These are phyloP conservation scores for Drosophila saltans DNA, from an alignment of 1,140 invertebrate species.

Conservation along the genomic window DNA sequence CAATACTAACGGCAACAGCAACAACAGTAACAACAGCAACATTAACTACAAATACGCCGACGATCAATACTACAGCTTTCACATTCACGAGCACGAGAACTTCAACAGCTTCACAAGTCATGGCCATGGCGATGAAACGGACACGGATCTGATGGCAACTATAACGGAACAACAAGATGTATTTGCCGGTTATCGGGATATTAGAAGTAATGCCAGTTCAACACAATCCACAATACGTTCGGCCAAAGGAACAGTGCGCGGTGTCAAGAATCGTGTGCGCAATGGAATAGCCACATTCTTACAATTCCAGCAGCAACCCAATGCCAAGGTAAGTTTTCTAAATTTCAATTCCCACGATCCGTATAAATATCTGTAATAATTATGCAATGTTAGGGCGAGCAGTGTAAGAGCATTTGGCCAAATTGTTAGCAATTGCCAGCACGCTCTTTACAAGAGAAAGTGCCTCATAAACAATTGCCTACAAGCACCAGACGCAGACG, in stretches of 20 bases:
- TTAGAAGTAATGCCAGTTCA: slow-evolving; percentile 88
- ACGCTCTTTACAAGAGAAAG: slow-evolving; percentile 62
- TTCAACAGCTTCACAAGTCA: slow-evolving; percentile 84
- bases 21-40: slow-evolving; percentile 24
- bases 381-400: slow-evolving; percentile 57
- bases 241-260: slow-evolving; percentile 94
- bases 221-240: slow-evolving; percentile 91
- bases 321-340: slow-evolving; percentile 86
- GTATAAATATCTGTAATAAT: slow-evolving; percentile 4
- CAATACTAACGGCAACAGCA: slow-evolving; percentile 27
- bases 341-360: slow-evolving; percentile 17
- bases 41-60: slow-evolving; percentile 86
- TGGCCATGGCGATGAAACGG: slow-evolving; percentile 68
- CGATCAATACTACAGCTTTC: slow-evolving; percentile 92
- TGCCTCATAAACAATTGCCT: slow-evolving; percentile 58
- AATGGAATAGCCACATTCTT: slow-evolving; percentile 98
- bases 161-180: slow-evolving; percentile 84
- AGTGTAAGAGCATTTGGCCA: slow-evolving; percentile 44
- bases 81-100: slow-evolving; percentile 88
- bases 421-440: slow-evolving; percentile 61
- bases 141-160: slow-evolving; percentile 42
- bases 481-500: slow-evolving; percentile 7
- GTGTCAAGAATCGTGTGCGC: slow-evolving; percentile 96
- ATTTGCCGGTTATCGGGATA: slow-evolving; percentile 92
- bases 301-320: slow-evolving; percentile 88